Percentiles rank a stretch among this genome's conserved stretches.
Conservation (phyloP, 2,797 vertebrate species). For the Propithecus deckenii region DNA sequence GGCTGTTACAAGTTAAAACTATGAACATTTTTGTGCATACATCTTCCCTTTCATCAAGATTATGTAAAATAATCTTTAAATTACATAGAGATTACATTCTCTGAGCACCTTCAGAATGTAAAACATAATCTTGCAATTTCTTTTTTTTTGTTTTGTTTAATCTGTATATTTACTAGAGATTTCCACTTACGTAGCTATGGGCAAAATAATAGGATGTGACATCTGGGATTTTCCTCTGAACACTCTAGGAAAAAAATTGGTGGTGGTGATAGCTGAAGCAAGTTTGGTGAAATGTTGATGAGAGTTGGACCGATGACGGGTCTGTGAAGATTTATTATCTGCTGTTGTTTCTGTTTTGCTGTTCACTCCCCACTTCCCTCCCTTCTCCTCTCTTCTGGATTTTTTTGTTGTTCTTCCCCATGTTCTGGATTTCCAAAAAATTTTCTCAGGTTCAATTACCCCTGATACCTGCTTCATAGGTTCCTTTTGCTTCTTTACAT, state of each 20-base stretch:
- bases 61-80: background rate
- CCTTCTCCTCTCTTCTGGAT: background rate
- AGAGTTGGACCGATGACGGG: background rate
- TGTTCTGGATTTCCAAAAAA: background rate
- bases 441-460: background rate
- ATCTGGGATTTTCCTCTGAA: background rate
- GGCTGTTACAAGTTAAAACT: background rate
- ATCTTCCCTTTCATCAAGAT: background rate
- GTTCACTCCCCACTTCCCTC: background rate
- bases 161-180: background rate
- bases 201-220: background rate
- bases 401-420: background rate
- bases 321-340: accelerated
- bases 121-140: background rate
- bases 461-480: background rate
- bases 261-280: background rate
- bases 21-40: background rate
- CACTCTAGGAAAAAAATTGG: background rate
- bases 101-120: conserved; percentile 16
- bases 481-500: background rate
- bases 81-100: background rate
- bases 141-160: background rate
- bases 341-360: background rate
- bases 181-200: background rate
- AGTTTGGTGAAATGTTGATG: background rate